Conservation (phyloP, 1,140 invertebrate genomes). For the Antheraea mylitta region DNA sequence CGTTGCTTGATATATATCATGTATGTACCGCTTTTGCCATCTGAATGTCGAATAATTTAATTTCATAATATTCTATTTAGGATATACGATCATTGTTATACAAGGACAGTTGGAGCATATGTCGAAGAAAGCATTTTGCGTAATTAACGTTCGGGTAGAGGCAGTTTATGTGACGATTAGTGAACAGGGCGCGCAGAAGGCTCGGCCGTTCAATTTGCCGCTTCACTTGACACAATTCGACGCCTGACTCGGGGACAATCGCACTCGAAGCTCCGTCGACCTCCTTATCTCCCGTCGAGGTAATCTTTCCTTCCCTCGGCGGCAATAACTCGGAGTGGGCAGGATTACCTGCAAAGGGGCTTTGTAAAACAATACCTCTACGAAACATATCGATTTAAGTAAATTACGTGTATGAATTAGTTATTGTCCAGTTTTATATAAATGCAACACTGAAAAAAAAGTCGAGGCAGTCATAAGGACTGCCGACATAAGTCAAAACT, state of each 20-base stretch:
- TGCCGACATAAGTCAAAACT: no score
- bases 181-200: slow-evolving; percentile 69
- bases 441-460: no score
- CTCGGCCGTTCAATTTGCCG: slow-evolving; percentile 78
- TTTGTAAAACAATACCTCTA: slow-evolving; percentile 68
- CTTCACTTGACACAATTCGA: slow-evolving; percentile 78
- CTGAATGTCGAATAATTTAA: no score
- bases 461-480: no score
- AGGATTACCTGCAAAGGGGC: slow-evolving; percentile 76
- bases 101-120: slow-evolving; percentile 19
- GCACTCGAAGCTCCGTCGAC: slow-evolving; percentile 75
- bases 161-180: slow-evolving; percentile 76
- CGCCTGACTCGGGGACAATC: slow-evolving; percentile 77
- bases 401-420: slow-evolving; percentile 51
- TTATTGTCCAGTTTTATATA: background rate
- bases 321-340: slow-evolving; percentile 77
- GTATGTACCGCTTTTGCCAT: no score
- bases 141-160: slow-evolving; percentile 65
- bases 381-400: slow-evolving; percentile 72
- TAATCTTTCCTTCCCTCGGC: slow-evolving; percentile 77
- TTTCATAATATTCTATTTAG: no score
- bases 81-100: background rate
- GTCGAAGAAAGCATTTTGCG: slow-evolving; percentile 44
- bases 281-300: slow-evolving; percentile 77
- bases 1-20: no score